Base-by-base conservation (phyloP, 2,888 invertebrate species). In the Plebejus anna region DNA sequence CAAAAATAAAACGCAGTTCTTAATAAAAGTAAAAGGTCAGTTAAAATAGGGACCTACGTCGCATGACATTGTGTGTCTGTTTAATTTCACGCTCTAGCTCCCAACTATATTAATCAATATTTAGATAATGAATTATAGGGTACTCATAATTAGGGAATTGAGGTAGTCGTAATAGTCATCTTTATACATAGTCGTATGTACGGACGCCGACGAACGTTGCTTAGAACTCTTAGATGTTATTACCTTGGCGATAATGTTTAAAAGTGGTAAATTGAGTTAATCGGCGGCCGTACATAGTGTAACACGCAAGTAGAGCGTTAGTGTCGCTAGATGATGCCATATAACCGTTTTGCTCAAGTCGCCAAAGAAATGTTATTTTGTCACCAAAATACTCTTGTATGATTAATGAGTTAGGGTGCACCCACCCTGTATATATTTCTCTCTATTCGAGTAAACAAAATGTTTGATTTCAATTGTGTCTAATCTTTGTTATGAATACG, bases 281-380 rank as follows among this genome's bases (percentile, higher is more conserved):
- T 66, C 66, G 66, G 11, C 32, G 4, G 32, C 5, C 13, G 11
- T 55, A 55, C 22, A 72, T 47, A 32, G 4, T 16, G 6, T 2
- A 55, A 47, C 13, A 73, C 51, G 73, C 51, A 73, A 32, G 55
- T 73, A 73, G 73, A 73, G 73, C 73, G 73, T 84, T 89, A 90
- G 89, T 89, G 84, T 84, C 87, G 90, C 89, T 91, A 91, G 90
- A 82, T 78, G 81, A 78, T 78, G 84, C 84, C 83, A 84, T 83
- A 86, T 84, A 77, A 81, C 82, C 78, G 83, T 86, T 90, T 93
- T 93, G 93, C 93, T 93, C 93, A 93, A 93, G 84, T 86, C 89
- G 91, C 93, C 93, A 93, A 93, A 93, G 93, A 92, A 85, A 76
- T 75, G 47, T 75, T 78, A 76, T 55, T 76, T 72, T 70, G 59